Base-by-base conservation (phyloP, 2,888 invertebrate species). In the Trachelus tabidus region DNA sequence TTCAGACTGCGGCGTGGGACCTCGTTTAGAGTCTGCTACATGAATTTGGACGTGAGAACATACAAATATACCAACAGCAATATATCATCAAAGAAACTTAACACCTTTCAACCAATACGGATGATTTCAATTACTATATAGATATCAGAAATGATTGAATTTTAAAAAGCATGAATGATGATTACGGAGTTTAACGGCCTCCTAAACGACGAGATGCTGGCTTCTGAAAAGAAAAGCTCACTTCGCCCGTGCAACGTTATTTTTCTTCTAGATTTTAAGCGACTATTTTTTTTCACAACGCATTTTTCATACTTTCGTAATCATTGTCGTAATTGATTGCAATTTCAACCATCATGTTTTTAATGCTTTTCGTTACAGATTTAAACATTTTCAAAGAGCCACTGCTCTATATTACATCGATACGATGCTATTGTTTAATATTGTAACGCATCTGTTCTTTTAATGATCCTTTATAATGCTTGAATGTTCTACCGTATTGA, bases 1-100 rank as follows among this genome's bases (percentile, higher is more conserved):
- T 34, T 15, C 40, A 77, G 69, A 33, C 73, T 4, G 74, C 37
- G 31, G 37, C 69, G 68, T 71, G 40, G 71, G 75, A 69, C 6
- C 6, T 69, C 30, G 12, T n/a, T 30, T 30, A 35, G 11, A 37
- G 12, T 12, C 15, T 40, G 15, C 40, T 23, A 23, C 40, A 12
- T 40, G 15, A 40, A 40, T 15, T 40, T 40, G 15, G 9, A 56
- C 56, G 56, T 56, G 56, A 56, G 56, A 56, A 56, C 56, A 56
- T 23, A 56, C 23, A 15, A 40, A 6, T 40, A 15, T 15, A 15
- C 6, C 40, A 56, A 56, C 56, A 15, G 23, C 15, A 6, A 56
- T 56, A 56, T 56, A 23, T 56, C 56, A 56, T 56, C 23, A 56
- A 6, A 56, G 23, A 56, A 56, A 23, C 23, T 6, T 56, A 56